Evolutionary conservation across 2,113 vertebrate genomes (phyloP), one percentile per base, ranked within the genome.

Genomic region (Pseudopodoces humilis): DNA sequence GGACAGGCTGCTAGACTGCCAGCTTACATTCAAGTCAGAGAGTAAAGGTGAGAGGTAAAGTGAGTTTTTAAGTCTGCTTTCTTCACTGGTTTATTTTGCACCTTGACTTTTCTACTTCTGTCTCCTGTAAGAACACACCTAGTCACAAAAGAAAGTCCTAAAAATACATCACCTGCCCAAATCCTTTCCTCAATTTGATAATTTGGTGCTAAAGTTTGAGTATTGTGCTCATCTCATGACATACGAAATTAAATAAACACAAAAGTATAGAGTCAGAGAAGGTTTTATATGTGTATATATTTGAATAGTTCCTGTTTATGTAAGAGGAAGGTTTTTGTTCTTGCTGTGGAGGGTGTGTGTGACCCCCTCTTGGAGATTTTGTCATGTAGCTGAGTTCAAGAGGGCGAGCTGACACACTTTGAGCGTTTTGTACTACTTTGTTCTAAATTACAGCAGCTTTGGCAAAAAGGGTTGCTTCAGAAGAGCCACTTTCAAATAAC

Each of bases 1-100:
- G 43, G 31, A 39, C 21, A 63, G 56, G 9, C 47, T 80, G 53
- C 30, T 20, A 35, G 21, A 14, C 59, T 74, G 41, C 15, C 2
- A 1, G 1, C 30, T 58, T 35, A 14, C 1, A 20, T 60, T 59
- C 24, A 53, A 15, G 22, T 2, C 10, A 59, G 52, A 22, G 3
- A 9, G 27, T 67, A 49, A 76, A 70, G 28, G 8, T 60, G 39
- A 78, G 21, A 56, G 20, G 7, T 25, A n/a, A 95, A 65, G 47
- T 25, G 5, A 78, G 10, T 6, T 62, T 31, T 63, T 52, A 60
- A 56, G 37, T 70, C 24, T 0, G 27, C 23, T 82, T 75, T 71
- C 71, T 80, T 67, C 84, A 10, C 23, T 67, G 28, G 8, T 71
- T 71, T 75, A 37, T 30, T 89, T 71, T 71, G 41, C 6, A 22